Evolutionary conservation across 2,888 invertebrate genomes (phyloP), one percentile per base, ranked within the genome.

Genomic region (Lycocerus yunnanus): DNA sequence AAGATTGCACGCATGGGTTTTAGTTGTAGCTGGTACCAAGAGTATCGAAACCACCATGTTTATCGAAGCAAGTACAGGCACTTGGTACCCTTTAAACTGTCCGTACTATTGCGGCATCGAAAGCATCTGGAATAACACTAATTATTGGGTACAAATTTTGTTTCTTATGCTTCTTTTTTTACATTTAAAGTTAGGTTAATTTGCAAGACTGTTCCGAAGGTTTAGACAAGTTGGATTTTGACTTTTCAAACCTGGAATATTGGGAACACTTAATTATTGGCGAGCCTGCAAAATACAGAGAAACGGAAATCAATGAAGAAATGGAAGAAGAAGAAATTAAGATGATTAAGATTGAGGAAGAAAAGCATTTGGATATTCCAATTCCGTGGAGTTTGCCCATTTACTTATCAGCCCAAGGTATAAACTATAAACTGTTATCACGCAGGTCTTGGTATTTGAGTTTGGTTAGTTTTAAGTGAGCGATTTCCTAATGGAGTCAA

Each of bases 21-120:
- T 95, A 3, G 87, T 97, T 4, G 83, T 93, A 65, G 90, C 93
- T 1, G 80, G 88, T 0, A 85, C 84, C 72, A 87, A 90, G 78
- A 92, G 91, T 27, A 87, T 94, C 0, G 87, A 88, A 3, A 89
- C 90, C 75, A 91, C 92, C 0, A 91, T 93, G 85, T 97, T 97
- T 85, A 92, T 97, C 58, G 97, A 97, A 82, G 93, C 97, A 1
- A 91, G 93, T 14, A 94, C 96, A 0, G 97, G 97, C 0, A 88
- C 90, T 14, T 84, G 88, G 0, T 90, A 92, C 78, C 88, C 91
- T 0, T 84, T 92, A 0, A 84, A 88, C 59, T 88, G 90, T 16
- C 85, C 88, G 2, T 88, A 91, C 75, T 97, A 96, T 82, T 90
- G 93, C 24, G 91, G 93, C 0, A 89, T 97, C 4, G 96, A 97